A percentile compares a stretch with the other conserved stretches of the same genome.
Evolutionary conservation across 2,113 vertebrate genomes (phyloP).

Genomic region (Redunca redunca): DNA sequence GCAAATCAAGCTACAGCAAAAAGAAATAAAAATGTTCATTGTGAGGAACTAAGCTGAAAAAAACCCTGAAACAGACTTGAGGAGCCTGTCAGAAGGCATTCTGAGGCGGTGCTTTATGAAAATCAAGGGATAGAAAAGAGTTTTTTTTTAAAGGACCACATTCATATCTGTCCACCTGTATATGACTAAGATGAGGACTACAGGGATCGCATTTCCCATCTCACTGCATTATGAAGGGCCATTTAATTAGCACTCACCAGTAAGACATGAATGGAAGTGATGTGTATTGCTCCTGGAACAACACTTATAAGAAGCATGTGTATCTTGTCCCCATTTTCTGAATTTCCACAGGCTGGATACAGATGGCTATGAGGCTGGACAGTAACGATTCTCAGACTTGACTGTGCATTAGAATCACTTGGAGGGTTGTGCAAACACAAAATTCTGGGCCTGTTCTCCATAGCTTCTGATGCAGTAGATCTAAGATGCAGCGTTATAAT

Average conservation of each 20-base stretch:
- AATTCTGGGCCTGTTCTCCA: not conserved
- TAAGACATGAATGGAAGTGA: not conserved
- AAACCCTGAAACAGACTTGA: not conserved
- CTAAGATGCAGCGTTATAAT: not conserved
- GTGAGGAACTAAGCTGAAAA: not conserved
- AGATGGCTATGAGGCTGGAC: not conserved
- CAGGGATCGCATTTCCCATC: not conserved
- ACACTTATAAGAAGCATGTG: not conserved
- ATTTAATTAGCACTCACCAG: not conserved
- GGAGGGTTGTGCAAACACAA: not conserved
- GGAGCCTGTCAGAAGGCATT: not conserved
- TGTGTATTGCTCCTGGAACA: not conserved
- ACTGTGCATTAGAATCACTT: not conserved
- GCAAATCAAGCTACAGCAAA: not conserved
- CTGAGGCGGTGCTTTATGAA: not conserved
- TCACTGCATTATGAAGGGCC: not conserved
- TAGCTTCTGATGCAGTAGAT: not conserved
- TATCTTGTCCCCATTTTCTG: not conserved
- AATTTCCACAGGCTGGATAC: not conserved
- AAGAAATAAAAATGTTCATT: slow-evolving; percentile 23
- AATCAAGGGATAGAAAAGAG: not conserved
- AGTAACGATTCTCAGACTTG: not conserved
- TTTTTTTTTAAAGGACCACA: not conserved
- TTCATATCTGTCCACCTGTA: not conserved
- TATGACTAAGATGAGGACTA: not conserved